phyloP scores from a whole-genome alignment of 1,140 invertebrate species.

The Rhynchophorus ferrugineus region DNA sequence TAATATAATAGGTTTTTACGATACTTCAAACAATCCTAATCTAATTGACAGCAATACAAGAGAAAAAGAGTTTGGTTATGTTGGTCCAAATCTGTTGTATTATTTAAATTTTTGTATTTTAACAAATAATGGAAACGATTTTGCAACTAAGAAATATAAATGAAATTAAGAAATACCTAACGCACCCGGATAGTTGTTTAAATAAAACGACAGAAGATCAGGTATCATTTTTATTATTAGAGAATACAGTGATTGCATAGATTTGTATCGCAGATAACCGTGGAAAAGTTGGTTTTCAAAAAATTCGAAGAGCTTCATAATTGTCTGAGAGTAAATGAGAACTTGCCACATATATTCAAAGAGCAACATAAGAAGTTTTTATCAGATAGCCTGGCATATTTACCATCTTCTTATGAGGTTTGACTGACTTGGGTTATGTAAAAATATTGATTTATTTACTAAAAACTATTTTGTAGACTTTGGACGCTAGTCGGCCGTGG shows the following conservation, averaged over 20 bases:
- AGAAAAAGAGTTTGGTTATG: too few species aligned
- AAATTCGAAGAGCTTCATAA: conserved; percentile 26
- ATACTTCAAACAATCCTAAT: too few species aligned
- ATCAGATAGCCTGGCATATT: conserved; percentile 56
- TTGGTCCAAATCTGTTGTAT: too few species aligned
- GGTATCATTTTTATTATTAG: conserved; percentile 37
- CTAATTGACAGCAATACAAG: too few species aligned
- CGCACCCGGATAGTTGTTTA: conserved; percentile 43
- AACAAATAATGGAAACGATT: conserved; percentile 19
- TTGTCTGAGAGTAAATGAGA: conserved; percentile 25
- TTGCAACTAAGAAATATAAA: conserved; percentile 21
- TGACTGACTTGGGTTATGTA: conserved; percentile 18
- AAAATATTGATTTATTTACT: conserved; percentile 1
- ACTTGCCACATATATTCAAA: conserved; percentile 54
- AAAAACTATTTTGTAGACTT: conserved; percentile 46
- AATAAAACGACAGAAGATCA: conserved; percentile 51
- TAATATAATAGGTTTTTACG: too few species aligned
- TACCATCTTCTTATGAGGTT: conserved; percentile 65
- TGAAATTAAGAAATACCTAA: conserved; percentile 27
- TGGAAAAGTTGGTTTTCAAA: conserved; percentile 29
- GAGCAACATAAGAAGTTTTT: conserved; percentile 61
- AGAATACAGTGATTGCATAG: conserved; percentile 3
- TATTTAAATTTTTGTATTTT: too few species aligned
- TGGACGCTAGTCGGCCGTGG: conserved; percentile 94
- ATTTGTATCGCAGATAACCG: conserved; percentile 24